These are phyloP conservation scores for Phlogophora meticulosa DNA, from an alignment of 2,888 invertebrate species.

Conservation along the genomic window DNA sequence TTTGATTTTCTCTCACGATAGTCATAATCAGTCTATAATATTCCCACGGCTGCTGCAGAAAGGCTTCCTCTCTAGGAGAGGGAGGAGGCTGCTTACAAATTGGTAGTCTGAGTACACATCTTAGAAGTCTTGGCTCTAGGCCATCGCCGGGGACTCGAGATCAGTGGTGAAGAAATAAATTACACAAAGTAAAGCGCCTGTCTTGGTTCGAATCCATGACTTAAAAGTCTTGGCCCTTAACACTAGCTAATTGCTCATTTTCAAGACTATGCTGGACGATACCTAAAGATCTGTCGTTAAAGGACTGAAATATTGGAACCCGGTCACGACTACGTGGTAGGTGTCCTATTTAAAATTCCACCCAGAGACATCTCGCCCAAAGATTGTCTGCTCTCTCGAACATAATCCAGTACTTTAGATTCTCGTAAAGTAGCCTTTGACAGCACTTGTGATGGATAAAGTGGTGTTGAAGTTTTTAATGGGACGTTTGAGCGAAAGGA, in stretches of 20 bases:
- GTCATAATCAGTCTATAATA: no score
- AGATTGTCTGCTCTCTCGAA: slow-evolving; percentile 32
- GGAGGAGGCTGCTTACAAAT: no score
- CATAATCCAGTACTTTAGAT: slow-evolving; percentile 13
- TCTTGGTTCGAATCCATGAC: no score
- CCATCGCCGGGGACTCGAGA: no score
- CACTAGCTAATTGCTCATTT: neutral
- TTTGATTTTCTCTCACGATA: no score
- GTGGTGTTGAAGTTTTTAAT: neutral
- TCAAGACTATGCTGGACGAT: neutral
- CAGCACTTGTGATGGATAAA: slow-evolving; percentile 13
- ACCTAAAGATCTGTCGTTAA: slow-evolving; percentile 15
- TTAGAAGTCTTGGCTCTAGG: no score
- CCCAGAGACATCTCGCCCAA: slow-evolving; percentile 15
- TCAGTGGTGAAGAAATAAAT: no score
- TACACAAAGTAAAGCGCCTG: no score
- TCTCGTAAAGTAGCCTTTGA: neutral
- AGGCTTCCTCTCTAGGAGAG: no score
- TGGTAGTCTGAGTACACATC: no score
- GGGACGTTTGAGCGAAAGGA: neutral
- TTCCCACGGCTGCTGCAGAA: no score
- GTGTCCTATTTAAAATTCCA: slow-evolving; percentile 51
- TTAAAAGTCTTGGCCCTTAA: no score
- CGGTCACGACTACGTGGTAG: slow-evolving; percentile 7
- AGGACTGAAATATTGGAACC: slow-evolving; percentile 40